A percentile compares a stretch with the other conserved stretches of the same genome.
phyloP scores from a whole-genome alignment of 2,113 vertebrate species.

The Monarcha castaneiventris region DNA sequence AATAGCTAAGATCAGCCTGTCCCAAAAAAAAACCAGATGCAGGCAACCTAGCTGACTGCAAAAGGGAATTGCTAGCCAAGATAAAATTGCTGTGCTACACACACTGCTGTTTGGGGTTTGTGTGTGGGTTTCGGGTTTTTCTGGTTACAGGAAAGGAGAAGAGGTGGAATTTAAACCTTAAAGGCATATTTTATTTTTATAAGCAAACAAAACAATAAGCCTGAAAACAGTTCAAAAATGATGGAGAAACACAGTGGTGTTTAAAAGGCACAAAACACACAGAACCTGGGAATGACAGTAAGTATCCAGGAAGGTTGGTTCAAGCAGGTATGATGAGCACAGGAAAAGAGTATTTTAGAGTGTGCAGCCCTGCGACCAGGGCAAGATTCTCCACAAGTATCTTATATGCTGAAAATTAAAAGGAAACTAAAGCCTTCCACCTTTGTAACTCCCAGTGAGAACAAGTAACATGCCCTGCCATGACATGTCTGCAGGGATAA shows the following conservation, averaged over 20 bases:
- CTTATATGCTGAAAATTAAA: background rate
- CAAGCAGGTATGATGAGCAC: background rate
- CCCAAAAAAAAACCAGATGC: background rate
- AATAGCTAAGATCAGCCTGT: background rate
- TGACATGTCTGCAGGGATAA: background rate
- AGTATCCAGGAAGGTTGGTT: background rate
- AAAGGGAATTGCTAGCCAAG: background rate
- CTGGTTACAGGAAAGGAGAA: background rate
- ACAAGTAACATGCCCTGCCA: background rate
- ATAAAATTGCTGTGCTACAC: background rate
- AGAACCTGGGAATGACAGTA: background rate
- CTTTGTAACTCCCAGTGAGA: background rate
- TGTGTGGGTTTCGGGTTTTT: accelerated
- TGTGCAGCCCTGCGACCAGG: background rate
- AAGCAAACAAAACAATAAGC: background rate
- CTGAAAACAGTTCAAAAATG: background rate
- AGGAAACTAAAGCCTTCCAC: background rate
- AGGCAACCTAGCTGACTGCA: background rate
- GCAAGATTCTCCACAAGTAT: background rate
- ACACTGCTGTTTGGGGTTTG: background rate
- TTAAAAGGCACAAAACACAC: background rate
- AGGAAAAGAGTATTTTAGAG: background rate
- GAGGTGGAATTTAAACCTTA: background rate
- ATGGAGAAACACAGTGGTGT: background rate
- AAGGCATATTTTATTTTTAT: background rate